Percentiles rank a stretch among this genome's conserved stretches.
Evolutionary conservation across 2,888 invertebrate genomes (phyloP).

Genomic region (Torymus tubicola): DNA sequence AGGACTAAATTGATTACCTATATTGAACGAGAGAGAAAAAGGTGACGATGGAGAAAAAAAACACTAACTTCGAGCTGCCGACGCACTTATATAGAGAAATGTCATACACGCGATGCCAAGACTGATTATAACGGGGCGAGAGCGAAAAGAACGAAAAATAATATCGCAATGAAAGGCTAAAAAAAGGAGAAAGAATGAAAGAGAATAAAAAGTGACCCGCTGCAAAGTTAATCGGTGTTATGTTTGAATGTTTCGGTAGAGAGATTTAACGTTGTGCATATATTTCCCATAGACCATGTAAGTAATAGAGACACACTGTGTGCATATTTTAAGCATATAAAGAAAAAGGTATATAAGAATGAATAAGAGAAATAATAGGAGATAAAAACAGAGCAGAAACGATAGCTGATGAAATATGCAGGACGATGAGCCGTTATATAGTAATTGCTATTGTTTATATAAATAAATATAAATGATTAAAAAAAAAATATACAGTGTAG

Average conservation of each 20-base stretch:
- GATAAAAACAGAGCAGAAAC: background rate
- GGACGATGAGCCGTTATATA: background rate
- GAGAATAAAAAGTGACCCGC: conserved; percentile 52
- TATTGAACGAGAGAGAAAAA: conserved; percentile 30
- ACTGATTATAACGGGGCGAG: conserved; percentile 65
- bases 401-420: background rate
- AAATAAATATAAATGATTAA: conserved; percentile 7
- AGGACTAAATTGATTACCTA: conserved; percentile 19
- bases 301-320: conserved; percentile 22
- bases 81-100: conserved; percentile 59
- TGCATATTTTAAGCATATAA: conserved; percentile 17
- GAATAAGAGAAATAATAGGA: background rate
- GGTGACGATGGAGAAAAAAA: conserved; percentile 29
- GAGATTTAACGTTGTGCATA: conserved; percentile 73
- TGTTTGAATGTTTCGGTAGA: conserved; percentile 75
- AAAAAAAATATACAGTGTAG: conserved; percentile 19
- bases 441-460: conserved; percentile 21
- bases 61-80: conserved; percentile 58
- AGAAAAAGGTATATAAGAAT: background rate
- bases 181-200: background rate
- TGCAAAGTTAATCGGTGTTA: conserved; percentile 71
- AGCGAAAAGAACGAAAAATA: conserved; percentile 44
- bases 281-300: conserved; percentile 45
- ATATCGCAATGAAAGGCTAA: background rate
- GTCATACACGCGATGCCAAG: conserved; percentile 64